These are phyloP conservation scores for Petrocephalus schoutedeni DNA, from an alignment of 2,797 vertebrate genomes.

Conservation along the genomic window DNA sequence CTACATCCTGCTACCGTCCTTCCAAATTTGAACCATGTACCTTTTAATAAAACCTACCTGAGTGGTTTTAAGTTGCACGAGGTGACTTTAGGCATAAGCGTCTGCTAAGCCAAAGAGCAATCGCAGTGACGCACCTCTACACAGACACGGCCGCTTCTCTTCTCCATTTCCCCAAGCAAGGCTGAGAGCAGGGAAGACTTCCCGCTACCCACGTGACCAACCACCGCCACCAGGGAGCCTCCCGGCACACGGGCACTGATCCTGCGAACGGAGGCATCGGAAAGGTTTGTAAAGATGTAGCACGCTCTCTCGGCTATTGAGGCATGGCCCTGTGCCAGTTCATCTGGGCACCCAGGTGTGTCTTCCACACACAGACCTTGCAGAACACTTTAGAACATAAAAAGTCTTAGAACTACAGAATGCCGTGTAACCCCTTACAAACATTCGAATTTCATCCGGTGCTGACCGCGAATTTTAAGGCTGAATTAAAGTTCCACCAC, in stretches of 20 bases:
- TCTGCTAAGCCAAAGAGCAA: not conserved
- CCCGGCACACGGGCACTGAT: conserved; percentile 60
- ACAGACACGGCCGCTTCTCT: conserved; percentile 46
- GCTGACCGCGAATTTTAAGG: not conserved
- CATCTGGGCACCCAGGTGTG: not conserved
- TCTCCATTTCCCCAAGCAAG: conserved; percentile 69
- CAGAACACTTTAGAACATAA: not conserved
- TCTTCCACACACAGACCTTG: not conserved
- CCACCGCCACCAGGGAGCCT: conserved; percentile 68
- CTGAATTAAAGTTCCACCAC: not conserved
- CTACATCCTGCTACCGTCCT: not conserved
- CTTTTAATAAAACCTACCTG: not conserved
- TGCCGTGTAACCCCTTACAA: not conserved
- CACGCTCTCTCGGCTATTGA: not conserved
- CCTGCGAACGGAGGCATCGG: conserved; percentile 41
- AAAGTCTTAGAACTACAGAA: not conserved
- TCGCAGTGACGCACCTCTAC: not conserved
- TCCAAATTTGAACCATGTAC: not conserved
- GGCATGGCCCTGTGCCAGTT: not conserved
- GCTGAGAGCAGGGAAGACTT: conserved; percentile 77
- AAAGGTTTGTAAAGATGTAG: not conserved
- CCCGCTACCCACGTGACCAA: conserved; percentile 73
- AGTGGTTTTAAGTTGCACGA: not conserved
- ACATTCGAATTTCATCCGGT: not conserved
- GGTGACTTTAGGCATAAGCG: not conserved